phyloP scores from a whole-genome alignment of 2,888 invertebrate genomes.

The Erebia epiphron region DNA sequence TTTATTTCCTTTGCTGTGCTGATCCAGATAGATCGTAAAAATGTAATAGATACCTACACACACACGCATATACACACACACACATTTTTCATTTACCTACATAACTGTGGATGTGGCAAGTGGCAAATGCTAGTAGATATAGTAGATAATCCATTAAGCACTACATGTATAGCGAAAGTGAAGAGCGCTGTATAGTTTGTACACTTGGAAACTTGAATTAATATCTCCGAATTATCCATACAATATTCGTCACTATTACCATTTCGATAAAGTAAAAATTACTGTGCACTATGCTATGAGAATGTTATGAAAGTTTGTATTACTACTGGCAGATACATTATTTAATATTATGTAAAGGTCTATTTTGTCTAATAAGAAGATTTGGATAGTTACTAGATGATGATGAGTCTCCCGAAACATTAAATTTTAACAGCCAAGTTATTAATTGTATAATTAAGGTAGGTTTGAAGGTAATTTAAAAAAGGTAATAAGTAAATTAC shows the following conservation, averaged over 20 bases:
- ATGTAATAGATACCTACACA: too few species aligned
- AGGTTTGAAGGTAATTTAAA: too few species aligned
- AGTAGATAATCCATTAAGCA: slow-evolving; percentile 43
- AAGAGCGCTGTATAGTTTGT: slow-evolving; percentile 39
- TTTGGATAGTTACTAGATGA: too few species aligned
- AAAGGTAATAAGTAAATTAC: too few species aligned
- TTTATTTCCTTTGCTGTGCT: background rate
- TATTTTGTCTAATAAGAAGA: background rate
- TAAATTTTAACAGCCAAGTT: too few species aligned
- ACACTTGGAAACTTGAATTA: slow-evolving; percentile 25
- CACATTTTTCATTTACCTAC: too few species aligned
- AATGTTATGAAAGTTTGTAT: background rate
- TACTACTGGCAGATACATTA: background rate
- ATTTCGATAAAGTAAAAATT: background rate
- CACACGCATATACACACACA: too few species aligned
- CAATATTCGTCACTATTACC: background rate
- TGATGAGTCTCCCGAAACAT: too few species aligned
- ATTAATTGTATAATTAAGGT: too few species aligned
- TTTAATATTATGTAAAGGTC: background rate
- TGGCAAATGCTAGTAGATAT: background rate
- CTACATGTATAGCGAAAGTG: slow-evolving; percentile 45
- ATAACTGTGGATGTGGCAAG: background rate
- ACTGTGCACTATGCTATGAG: background rate
- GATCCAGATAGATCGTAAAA: background rate
- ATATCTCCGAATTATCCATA: background rate